Evolutionary conservation across 2,888 invertebrate species (phyloP), one percentile per base, ranked within the genome.

Genomic region (Platypus cylindrus): DNA sequence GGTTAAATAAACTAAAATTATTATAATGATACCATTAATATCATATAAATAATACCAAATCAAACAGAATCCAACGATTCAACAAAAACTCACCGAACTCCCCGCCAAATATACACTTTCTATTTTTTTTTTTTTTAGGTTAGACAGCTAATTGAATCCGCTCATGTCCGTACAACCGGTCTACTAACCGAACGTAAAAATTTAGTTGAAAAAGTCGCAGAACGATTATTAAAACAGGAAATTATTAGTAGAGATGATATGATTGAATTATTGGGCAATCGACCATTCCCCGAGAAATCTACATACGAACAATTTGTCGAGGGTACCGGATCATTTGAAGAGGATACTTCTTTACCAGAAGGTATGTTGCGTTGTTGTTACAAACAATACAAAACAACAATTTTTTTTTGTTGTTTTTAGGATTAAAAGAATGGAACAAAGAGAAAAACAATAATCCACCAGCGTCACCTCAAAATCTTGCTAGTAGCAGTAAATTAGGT

Each of bases 241-340:
- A 80, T 95, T 46, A 68, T 99, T 31, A 87, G 85, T 54, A 77
- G 97, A 42, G 90, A 94, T 29, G 98, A 98, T 56, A 93, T 99
- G 93, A 86, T 97, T 43, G 94, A 95, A 59, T 65, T 99, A 20
- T 67, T 98, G 29, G 98, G 98, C 1, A 71, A 76, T 16, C 68
- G 98, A 47, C 98, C 98, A 0, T 99, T 98, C 74, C 83, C 83
- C 8, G 98, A 99, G 63, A 97, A 97, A 66, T 93, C 95, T 9
- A 97, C 97, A 7, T 99, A 99, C 54, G 98, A 99, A 62, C 89
- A 99, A 57, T 98, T 99, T 63, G 98, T 99, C 0, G 95, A 93
- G 63, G 94, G 93, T 2, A 94, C 93, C 0, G 97, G 97, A 2
- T 94, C 95, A 1, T 77, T 97, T 51, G 98, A 98, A 45, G 98